Conservation (phyloP, 2,888 invertebrate genomes). For the Acholoe squamosa region DNA sequence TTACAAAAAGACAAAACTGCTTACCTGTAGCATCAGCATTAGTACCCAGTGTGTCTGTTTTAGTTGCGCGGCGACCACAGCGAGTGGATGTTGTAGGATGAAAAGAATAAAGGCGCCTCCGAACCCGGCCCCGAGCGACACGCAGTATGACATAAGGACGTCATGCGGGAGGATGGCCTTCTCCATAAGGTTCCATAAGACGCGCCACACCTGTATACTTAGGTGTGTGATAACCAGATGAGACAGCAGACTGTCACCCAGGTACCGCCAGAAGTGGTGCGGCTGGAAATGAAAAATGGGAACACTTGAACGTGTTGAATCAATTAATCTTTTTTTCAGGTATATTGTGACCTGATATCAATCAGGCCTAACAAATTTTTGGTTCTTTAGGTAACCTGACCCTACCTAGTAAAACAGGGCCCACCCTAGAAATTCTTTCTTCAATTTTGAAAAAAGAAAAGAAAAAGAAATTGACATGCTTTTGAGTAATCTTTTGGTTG, state of each 20-base stretch:
- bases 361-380: too few relatives aligned
- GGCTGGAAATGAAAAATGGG: slow-evolving; percentile 34
- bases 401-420: too few relatives aligned
- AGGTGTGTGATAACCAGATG: slow-evolving; percentile 44
- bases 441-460: too few relatives aligned
- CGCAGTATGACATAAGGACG: slow-evolving; percentile 37
- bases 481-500: too few relatives aligned
- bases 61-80: background rate
- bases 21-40: slow-evolving; percentile 19
- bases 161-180: slow-evolving; percentile 35
- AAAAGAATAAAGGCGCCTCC: slow-evolving; percentile 41
- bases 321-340: too few relatives aligned
- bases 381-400: too few relatives aligned
- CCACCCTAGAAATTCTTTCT: too few relatives aligned
- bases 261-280: background rate
- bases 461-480: too few relatives aligned
- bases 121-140: slow-evolving; percentile 54
- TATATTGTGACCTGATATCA: too few relatives aligned
- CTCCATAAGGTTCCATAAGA: slow-evolving; percentile 59
- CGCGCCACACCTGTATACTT: slow-evolving; percentile 51
- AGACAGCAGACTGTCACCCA: slow-evolving; percentile 25
- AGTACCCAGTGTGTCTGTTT: background rate
- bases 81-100: slow-evolving; percentile 44
- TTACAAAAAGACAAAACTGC: too few relatives aligned
- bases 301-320: too few relatives aligned